Conservation (phyloP, 1,140 invertebrate species). For the Drosophila suzukii region DNA sequence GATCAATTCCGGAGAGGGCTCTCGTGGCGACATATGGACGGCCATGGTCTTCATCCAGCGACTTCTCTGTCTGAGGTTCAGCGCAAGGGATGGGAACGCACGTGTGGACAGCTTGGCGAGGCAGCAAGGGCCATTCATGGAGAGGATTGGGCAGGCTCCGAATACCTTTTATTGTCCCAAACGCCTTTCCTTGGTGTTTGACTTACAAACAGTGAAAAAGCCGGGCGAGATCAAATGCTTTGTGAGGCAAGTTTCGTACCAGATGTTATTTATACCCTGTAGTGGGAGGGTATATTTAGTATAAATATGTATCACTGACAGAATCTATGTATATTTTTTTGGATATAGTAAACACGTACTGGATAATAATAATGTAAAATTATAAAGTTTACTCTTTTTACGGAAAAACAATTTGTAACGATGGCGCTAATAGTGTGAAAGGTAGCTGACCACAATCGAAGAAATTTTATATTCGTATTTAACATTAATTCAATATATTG, state of each 20-base stretch:
- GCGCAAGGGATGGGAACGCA: neutral
- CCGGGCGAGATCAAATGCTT: neutral
- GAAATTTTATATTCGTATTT: no score
- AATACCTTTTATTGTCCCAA: neutral
- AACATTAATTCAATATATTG: no score
- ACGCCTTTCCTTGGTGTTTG: neutral
- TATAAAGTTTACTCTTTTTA: no score
- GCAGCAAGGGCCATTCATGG: slow-evolving; percentile 17
- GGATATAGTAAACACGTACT: no score
- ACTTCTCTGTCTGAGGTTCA: neutral
- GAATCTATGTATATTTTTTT: no score
- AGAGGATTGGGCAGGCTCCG: neutral
- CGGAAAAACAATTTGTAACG: no score
- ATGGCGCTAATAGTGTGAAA: no score
- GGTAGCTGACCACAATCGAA: no score
- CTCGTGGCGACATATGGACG: slow-evolving; percentile 3
- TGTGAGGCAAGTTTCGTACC: neutral
- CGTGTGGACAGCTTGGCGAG: slow-evolving; percentile 14
- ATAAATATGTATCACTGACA: no score
- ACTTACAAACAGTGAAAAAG: neutral
- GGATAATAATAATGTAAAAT: no score
- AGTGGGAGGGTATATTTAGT: neutral
- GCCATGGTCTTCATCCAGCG: neutral
- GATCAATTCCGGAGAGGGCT: slow-evolving; percentile 24
- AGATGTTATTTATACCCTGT: neutral